Conservation (phyloP, 2,888 invertebrate genomes). For the Fragum fragum region DNA sequence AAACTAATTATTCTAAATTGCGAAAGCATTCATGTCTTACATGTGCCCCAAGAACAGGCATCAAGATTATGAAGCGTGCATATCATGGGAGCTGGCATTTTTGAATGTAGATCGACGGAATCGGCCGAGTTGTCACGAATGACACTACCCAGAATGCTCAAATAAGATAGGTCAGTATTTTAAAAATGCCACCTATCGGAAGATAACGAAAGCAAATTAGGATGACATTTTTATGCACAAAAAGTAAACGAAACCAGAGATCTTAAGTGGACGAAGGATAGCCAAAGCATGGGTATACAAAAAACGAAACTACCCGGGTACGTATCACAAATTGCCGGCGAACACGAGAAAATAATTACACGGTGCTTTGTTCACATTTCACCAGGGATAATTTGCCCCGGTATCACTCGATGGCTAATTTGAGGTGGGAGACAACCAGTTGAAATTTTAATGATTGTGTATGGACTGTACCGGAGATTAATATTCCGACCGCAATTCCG, state of each 20-base stretch:
- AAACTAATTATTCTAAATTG: no score
- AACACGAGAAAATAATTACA: constrained; percentile 20
- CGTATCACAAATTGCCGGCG: constrained; percentile 1
- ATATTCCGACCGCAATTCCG: not conserved
- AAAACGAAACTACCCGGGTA: not conserved
- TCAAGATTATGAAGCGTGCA: no score
- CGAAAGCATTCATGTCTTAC: no score
- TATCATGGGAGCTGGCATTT: no score
- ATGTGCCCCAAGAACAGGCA: no score
- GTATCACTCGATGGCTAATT: not conserved
- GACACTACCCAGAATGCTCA: no score
- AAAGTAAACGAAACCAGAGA: not conserved
- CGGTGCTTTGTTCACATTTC: constrained; percentile 13
- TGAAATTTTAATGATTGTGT: not conserved
- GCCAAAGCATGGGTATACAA: not conserved
- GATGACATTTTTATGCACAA: not conserved
- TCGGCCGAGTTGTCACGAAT: no score
- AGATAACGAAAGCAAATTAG: no score
- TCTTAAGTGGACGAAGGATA: not conserved
- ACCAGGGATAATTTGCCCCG: not conserved
- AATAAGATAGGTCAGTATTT: no score
- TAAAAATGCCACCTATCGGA: no score
- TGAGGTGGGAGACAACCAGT: not conserved
- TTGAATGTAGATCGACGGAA: no score
- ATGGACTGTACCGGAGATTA: not conserved